phyloP scores from a whole-genome alignment of 1,140 invertebrate genomes.

The Drosophila nebulosa region DNA sequence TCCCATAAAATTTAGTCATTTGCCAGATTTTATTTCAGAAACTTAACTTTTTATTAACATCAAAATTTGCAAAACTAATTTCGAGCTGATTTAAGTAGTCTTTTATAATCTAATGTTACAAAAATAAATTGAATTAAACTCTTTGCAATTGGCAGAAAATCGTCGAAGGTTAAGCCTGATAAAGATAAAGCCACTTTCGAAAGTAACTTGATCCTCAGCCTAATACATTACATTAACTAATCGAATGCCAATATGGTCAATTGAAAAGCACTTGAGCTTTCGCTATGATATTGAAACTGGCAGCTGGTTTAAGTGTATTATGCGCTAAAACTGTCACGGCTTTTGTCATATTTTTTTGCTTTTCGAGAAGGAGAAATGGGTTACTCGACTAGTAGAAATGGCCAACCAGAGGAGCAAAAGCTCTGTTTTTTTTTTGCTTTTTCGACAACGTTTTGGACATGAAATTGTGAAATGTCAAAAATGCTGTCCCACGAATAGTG shows the following conservation, averaged over 20 bases:
- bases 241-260: conserved; percentile 20
- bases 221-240: conserved; percentile 21
- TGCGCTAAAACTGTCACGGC: conserved; percentile 28
- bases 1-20: no score
- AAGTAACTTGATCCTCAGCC: no score
- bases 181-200: no score
- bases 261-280: neutral
- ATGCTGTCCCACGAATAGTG: conserved; percentile 10
- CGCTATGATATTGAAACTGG: conserved; percentile 13
- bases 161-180: no score
- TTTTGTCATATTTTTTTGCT: neutral
- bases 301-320: conserved; percentile 46
- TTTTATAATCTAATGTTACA: no score
- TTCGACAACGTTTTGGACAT: conserved; percentile 14
- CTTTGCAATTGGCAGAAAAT: no score
- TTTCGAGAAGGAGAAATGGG: neutral
- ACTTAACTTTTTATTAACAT: no score
- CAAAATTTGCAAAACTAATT: no score
- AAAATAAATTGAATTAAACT: no score
- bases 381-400: neutral
- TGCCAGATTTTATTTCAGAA: no score
- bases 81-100: no score
- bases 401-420: neutral
- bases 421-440: neutral
- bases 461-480: conserved; percentile 19